These are phyloP conservation scores for Sphaerophoria rueppellii DNA, from an alignment of 2,888 invertebrate genomes.

Conservation along the genomic window DNA sequence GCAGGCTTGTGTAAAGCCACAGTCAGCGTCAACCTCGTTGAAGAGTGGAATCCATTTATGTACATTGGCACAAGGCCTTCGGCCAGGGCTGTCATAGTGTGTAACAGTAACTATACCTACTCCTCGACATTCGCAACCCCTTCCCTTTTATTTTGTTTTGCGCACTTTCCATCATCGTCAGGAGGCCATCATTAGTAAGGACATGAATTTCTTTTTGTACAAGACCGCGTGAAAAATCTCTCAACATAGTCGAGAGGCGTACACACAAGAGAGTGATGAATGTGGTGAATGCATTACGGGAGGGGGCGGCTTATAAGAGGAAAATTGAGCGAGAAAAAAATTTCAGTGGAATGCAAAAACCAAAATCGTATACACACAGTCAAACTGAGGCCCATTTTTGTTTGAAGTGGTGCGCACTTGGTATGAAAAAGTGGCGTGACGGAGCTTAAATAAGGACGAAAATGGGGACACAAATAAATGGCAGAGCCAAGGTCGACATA, in stretches of 20 bases:
- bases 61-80: conserved; percentile 19
- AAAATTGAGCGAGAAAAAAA: conserved; percentile 44
- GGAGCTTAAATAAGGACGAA: conserved; percentile 58
- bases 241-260: conserved; percentile 19
- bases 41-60: conserved; percentile 25
- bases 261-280: background rate
- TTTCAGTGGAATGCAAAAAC: background rate
- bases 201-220: conserved; percentile 68
- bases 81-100: background rate
- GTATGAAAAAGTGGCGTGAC: conserved; percentile 68
- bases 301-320: conserved; percentile 50
- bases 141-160: background rate
- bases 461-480: conserved; percentile 68
- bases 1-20: no score
- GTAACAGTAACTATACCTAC: background rate
- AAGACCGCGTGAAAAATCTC: conserved; percentile 71
- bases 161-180: background rate
- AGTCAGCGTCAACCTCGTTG: background rate
- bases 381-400: conserved; percentile 64
- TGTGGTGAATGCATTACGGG: background rate
- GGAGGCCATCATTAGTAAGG: conserved; percentile 64
- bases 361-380: background rate
- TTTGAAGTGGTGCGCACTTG: conserved; percentile 68
- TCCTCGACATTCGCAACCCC: conserved; percentile 8
- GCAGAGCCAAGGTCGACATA: conserved; percentile 72